Evolutionary conservation across 2,888 invertebrate species (phyloP).

Genomic region (Cephus spinipes): DNA sequence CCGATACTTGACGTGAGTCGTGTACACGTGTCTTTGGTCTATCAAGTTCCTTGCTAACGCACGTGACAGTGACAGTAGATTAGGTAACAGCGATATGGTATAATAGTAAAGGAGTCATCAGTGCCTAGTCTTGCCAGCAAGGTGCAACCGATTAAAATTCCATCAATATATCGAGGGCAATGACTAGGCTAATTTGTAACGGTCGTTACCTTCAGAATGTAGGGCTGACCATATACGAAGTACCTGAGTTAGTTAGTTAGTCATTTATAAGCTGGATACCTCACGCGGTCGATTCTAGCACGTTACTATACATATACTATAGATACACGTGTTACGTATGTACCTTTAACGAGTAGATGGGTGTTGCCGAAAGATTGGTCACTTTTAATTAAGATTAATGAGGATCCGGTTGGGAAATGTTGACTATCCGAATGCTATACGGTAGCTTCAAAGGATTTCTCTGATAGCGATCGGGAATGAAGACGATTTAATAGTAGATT

Average conservation of each 20-base stretch:
- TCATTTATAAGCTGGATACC: neutral
- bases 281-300: neutral
- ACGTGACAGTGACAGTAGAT: neutral
- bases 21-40: neutral
- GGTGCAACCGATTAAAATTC: constrained; percentile 10
- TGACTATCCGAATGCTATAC: neutral
- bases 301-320: neutral
- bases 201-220: neutral
- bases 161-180: constrained; percentile 8
- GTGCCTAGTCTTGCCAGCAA: neutral
- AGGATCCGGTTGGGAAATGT: neutral
- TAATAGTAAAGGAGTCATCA: neutral
- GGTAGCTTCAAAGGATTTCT: neutral
- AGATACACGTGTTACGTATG: neutral
- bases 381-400: neutral
- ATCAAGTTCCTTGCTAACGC: neutral
- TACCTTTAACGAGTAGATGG: neutral
- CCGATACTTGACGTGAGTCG: neutral
- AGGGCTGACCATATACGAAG: neutral
- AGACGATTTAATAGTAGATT: neutral
- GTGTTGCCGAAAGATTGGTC: constrained; percentile 4
- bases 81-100: neutral
- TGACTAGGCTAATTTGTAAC: constrained; percentile 1
- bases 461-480: neutral
- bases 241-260: neutral